These are phyloP conservation scores for Acipenser oxyrinchus DNA, from an alignment of 2,797 vertebrate species.

Conservation along the genomic window DNA sequence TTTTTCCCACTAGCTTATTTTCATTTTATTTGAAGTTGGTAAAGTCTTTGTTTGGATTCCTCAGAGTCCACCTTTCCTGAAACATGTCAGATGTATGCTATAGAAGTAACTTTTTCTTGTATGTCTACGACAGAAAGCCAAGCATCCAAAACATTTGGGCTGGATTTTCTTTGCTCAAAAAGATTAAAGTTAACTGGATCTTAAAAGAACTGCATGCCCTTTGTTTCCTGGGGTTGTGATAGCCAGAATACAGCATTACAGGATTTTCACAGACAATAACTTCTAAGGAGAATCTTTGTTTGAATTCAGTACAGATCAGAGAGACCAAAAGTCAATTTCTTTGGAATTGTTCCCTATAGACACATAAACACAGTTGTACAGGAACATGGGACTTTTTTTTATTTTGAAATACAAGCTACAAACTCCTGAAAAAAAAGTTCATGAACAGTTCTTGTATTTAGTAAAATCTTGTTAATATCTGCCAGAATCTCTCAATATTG, in stretches of 20 bases:
- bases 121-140: slow-evolving; percentile 41
- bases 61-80: slow-evolving; percentile 40
- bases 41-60: slow-evolving; percentile 41
- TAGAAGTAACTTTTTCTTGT: slow-evolving; percentile 37
- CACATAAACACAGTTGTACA: too few species aligned
- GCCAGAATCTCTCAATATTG: too few species aligned
- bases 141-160: slow-evolving; percentile 24
- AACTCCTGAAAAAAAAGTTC: too few species aligned
- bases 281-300: not conserved
- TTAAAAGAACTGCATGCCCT: slow-evolving; percentile 24
- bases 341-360: too few species aligned
- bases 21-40: slow-evolving; percentile 46
- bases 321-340: too few species aligned
- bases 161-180: slow-evolving; percentile 17
- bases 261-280: slow-evolving; percentile 14
- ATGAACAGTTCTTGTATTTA: too few species aligned
- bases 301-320: too few species aligned
- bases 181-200: slow-evolving; percentile 30
- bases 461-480: too few species aligned
- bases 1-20: slow-evolving; percentile 34
- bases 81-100: slow-evolving; percentile 39
- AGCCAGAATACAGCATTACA: slow-evolving; percentile 13
- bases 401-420: too few species aligned
- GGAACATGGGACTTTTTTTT: too few species aligned
- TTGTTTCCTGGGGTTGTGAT: slow-evolving; percentile 23